Percentiles rank a stretch among this genome's conserved stretches.
Conservation (phyloP, 1,140 invertebrate species). For the Protaetia brevitarsis region DNA sequence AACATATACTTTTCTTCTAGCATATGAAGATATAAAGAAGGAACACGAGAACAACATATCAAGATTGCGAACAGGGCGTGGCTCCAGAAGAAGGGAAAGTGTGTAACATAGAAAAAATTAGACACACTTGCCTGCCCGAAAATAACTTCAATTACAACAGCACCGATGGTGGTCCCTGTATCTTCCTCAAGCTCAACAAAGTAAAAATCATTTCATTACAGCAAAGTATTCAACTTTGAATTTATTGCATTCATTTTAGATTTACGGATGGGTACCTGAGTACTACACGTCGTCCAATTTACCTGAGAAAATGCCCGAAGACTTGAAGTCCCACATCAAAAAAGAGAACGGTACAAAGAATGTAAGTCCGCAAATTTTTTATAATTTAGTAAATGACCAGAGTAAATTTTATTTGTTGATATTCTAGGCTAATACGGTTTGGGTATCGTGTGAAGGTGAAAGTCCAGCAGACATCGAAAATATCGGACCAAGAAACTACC, state of each 20-base stretch:
- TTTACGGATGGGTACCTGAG: conserved; percentile 72
- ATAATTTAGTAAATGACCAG: not conserved
- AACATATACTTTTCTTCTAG: conserved; percentile 48
- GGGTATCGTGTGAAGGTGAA: conserved; percentile 86
- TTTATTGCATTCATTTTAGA: conserved; percentile 44
- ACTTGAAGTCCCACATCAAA: conserved; percentile 61
- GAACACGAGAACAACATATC: conserved; percentile 64
- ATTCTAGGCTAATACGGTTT: conserved; percentile 67
- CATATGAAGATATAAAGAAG: conserved; percentile 62
- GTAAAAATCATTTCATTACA: no score
- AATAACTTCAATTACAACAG: conserved; percentile 68
- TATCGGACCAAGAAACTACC: conserved; percentile 79
- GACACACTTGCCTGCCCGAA: conserved; percentile 62
- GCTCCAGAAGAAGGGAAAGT: conserved; percentile 59
- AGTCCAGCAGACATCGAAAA: conserved; percentile 88
- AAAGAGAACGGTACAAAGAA: conserved; percentile 48
- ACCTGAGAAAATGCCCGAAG: conserved; percentile 65
- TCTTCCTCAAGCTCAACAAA: conserved; percentile 86
- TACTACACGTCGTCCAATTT: conserved; percentile 60
- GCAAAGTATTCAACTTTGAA: not conserved
- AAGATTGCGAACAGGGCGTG: conserved; percentile 61
- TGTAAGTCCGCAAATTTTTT: conserved; percentile 17
- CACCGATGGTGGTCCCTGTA: conserved; percentile 63
- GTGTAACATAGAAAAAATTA: conserved; percentile 65
- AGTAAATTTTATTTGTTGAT: not conserved